Evolutionary conservation across 2,113 vertebrate genomes (phyloP).

Genomic region (Corydoras sp.): DNA sequence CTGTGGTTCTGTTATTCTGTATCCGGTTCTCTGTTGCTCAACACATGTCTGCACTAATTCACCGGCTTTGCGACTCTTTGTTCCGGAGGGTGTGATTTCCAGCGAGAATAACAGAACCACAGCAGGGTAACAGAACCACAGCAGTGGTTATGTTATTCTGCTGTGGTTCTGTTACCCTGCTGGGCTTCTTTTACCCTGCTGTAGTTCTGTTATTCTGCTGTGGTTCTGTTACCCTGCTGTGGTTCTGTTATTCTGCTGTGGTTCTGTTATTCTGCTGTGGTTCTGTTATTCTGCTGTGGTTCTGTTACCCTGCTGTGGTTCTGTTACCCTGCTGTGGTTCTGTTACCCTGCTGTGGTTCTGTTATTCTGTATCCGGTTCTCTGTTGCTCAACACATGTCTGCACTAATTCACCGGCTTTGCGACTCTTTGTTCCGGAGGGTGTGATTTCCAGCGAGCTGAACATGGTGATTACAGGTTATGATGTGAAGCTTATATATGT

Average conservation of each 20-base stretch:
- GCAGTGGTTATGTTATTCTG: conserved; percentile 3
- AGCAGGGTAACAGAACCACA: too few species aligned
- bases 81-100: conserved; percentile 58
- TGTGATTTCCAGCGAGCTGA: conserved; percentile 59
- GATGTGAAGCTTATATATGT: conserved; percentile 17
- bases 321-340: neutral
- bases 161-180: neutral
- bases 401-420: conserved; percentile 59
- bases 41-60: conserved; percentile 69
- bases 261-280: too few species aligned
- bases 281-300: too few species aligned
- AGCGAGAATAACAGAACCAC: too few species aligned
- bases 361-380: neutral
- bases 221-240: too few species aligned
- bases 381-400: conserved; percentile 69
- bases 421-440: conserved; percentile 51
- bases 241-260: too few species aligned
- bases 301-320: too few species aligned
- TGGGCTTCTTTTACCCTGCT: too few species aligned
- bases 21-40: conserved; percentile 55
- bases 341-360: neutral
- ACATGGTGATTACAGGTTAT: conserved; percentile 63
- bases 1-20: neutral
- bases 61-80: conserved; percentile 49
- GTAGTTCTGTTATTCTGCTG: too few species aligned